These are phyloP conservation scores for Pomatostomus ruficeps DNA, from an alignment of 2,113 vertebrate genomes.

Conservation along the genomic window DNA sequence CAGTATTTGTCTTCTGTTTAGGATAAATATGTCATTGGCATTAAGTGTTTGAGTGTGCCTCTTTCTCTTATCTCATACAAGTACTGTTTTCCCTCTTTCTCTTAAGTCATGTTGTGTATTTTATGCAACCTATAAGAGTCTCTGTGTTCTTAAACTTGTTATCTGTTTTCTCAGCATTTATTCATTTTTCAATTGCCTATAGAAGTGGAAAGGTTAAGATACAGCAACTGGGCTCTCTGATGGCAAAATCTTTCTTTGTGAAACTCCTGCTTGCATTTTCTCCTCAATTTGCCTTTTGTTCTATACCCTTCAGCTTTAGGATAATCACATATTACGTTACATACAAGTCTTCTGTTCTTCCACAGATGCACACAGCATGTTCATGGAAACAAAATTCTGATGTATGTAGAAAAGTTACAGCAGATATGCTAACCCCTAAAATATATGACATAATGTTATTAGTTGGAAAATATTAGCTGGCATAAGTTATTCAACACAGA, in stretches of 20 bases:
- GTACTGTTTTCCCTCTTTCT: neutral
- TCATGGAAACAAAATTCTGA: neutral
- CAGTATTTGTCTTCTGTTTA: constrained; percentile 4
- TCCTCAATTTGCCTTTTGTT: neutral
- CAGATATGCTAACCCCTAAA: neutral
- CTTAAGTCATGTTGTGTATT: neutral
- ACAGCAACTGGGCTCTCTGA: neutral
- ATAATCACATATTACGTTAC: neutral
- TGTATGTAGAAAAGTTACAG: neutral
- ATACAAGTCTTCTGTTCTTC: neutral
- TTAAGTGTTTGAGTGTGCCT: neutral
- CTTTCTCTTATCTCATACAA: constrained; percentile 4
- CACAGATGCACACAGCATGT: neutral
- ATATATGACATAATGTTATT: constrained; percentile 3
- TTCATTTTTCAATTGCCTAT: constrained; percentile 12
- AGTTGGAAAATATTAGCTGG: neutral
- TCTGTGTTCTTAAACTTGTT: constrained; percentile 23
- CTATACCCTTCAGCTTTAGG: neutral
- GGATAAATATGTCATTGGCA: neutral
- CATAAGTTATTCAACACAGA: neutral
- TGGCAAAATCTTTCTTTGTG: constrained; percentile 6
- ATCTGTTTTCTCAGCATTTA: constrained; percentile 19
- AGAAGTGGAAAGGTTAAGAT: constrained; percentile 12
- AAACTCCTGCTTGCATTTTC: neutral
- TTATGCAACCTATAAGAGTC: neutral